These are phyloP conservation scores for Pseudois nayaur DNA, from an alignment of 2,113 vertebrate genomes.

Conservation along the genomic window DNA sequence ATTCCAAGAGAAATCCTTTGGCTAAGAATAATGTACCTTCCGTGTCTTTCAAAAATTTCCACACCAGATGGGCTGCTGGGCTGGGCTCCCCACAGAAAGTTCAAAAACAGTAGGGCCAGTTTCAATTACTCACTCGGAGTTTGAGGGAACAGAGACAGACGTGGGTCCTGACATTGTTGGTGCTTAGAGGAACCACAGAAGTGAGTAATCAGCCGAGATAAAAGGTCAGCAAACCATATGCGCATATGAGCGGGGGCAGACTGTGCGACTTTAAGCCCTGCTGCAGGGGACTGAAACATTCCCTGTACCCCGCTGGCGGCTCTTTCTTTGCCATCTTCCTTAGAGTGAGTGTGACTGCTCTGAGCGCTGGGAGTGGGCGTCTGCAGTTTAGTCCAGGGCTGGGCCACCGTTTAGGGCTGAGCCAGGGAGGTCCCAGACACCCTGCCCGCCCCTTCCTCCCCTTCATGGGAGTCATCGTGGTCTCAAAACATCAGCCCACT, in stretches of 20 bases:
- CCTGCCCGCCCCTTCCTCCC: not conserved
- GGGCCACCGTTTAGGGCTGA: accelerated
- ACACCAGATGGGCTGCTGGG: slow-evolving; percentile 25
- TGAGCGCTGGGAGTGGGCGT: accelerated
- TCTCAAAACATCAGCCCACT: not conserved
- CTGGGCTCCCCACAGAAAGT: not conserved
- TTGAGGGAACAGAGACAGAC: not conserved
- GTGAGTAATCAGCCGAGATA: accelerated
- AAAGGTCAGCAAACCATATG: accelerated
- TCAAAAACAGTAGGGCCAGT: not conserved
- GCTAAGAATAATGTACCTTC: slow-evolving; percentile 48
- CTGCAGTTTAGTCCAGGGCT: not conserved
- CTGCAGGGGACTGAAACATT: accelerated
- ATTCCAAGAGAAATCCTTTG: slow-evolving; percentile 41
- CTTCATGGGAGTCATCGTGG: accelerated
- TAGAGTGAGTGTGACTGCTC: accelerated
- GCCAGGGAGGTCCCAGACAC: accelerated
- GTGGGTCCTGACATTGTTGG: accelerated
- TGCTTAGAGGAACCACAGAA: not conserved
- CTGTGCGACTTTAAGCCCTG: accelerated
- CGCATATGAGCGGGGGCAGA: accelerated
- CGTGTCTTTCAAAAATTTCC: slow-evolving; percentile 44
- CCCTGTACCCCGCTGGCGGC: accelerated
- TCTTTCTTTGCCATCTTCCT: too few species aligned
- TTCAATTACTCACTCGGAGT: not conserved